A percentile compares a stretch with the other conserved stretches of the same genome.
phyloP scores from a whole-genome alignment of 2,797 vertebrate genomes.

The Fundulus diaphanus region DNA sequence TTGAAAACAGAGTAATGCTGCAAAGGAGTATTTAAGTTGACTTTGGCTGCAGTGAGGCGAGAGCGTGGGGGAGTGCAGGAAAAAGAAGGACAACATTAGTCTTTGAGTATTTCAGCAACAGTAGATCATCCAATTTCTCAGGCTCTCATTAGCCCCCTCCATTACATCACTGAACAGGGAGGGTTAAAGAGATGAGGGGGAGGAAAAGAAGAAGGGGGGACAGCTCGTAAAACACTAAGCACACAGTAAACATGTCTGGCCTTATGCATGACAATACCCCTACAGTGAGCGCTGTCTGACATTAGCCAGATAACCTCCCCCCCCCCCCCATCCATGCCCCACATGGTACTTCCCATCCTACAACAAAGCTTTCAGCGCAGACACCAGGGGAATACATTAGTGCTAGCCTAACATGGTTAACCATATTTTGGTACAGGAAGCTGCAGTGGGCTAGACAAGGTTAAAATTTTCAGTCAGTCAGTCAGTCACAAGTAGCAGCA shows the following conservation, averaged over 20 bases:
- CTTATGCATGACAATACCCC: slow-evolving; percentile 88
- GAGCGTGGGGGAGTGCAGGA: slow-evolving; percentile 59
- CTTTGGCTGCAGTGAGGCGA: slow-evolving; percentile 43
- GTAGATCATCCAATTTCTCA: slow-evolving; percentile 88
- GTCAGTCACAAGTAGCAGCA: slow-evolving; percentile 62
- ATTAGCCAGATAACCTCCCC: slow-evolving; percentile 83
- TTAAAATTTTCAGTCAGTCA: slow-evolving; percentile 70
- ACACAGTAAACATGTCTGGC: slow-evolving; percentile 91
- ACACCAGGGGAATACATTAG: slow-evolving; percentile 74
- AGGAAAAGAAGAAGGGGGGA: slow-evolving; percentile 46
- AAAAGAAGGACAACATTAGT: slow-evolving; percentile 75
- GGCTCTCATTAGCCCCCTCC: slow-evolving; percentile 79
- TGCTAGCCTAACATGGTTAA: slow-evolving; percentile 66
- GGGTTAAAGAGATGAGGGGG: slow-evolving; percentile 60
- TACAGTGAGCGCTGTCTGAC: slow-evolving; percentile 86
- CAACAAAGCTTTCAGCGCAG: slow-evolving; percentile 59
- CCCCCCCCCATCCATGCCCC: slow-evolving; percentile 45
- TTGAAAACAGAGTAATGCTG: slow-evolving; percentile 29
- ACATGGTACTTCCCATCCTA: slow-evolving; percentile 67
- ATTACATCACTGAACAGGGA: slow-evolving; percentile 86
- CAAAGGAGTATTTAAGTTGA: slow-evolving; percentile 32
- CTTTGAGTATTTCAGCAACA: slow-evolving; percentile 79
- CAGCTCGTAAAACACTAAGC: slow-evolving; percentile 88
- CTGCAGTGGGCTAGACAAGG: slow-evolving; percentile 46
- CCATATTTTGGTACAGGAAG: slow-evolving; percentile 51